These are phyloP conservation scores for Eilema caniola DNA, from an alignment of 2,888 invertebrate species.

Conservation along the genomic window DNA sequence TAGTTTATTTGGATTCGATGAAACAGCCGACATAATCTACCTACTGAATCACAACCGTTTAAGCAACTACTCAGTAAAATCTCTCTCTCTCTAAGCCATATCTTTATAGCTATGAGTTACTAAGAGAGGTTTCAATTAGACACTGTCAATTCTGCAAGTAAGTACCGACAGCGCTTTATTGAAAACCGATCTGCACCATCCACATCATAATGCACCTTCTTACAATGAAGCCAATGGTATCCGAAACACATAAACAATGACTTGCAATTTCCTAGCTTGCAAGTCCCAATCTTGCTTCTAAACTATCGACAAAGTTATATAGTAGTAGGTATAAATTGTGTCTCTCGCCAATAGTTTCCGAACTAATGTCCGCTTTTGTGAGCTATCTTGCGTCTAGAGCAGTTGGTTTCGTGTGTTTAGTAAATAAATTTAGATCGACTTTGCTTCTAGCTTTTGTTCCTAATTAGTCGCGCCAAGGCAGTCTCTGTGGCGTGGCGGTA, in stretches of 20 bases:
- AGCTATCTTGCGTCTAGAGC: constrained; percentile 61
- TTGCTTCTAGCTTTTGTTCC: constrained; percentile 51
- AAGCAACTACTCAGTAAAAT: too few relatives aligned
- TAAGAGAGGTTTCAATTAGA: not conserved
- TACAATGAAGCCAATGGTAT: constrained; percentile 49
- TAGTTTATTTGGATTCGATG: too few relatives aligned
- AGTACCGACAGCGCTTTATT: constrained; percentile 31
- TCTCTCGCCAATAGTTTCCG: constrained; percentile 65
- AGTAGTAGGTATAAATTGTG: constrained; percentile 73
- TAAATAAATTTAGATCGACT: constrained; percentile 62
- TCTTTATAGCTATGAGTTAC: not conserved
- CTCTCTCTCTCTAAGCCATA: too few relatives aligned
- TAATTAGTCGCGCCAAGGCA: constrained; percentile 42
- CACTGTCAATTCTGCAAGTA: not conserved
- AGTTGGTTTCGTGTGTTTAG: constrained; percentile 63
- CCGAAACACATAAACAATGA: constrained; percentile 72
- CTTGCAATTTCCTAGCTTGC: constrained; percentile 64
- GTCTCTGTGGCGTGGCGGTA: too few relatives aligned
- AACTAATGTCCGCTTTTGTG: constrained; percentile 68
- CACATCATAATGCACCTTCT: constrained; percentile 53
- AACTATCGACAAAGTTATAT: constrained; percentile 67
- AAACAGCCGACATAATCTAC: too few relatives aligned
- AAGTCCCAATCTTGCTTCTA: constrained; percentile 54
- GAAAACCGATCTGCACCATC: constrained; percentile 47
- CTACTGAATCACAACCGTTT: too few relatives aligned